A percentile compares a stretch with the other conserved stretches of the same genome.
These are phyloP conservation scores for Lutraria rhynchaena DNA, from an alignment of 1,140 invertebrate species.

Conservation along the genomic window DNA sequence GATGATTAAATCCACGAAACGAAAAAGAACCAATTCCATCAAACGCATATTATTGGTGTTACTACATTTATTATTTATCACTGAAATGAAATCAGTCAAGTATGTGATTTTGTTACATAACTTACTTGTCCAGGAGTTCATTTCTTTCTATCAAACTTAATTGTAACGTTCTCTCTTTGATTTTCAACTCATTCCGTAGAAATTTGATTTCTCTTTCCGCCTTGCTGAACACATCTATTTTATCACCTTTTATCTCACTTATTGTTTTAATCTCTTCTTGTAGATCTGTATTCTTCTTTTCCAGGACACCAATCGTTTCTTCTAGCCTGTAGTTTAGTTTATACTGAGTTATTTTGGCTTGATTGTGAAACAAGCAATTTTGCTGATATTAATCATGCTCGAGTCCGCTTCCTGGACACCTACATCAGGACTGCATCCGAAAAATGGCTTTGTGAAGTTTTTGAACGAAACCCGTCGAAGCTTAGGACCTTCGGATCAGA, in stretches of 20 bases:
- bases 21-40: too few relatives aligned
- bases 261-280: slow-evolving; percentile 28
- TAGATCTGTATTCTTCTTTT: slow-evolving; percentile 25
- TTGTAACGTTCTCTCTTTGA: slow-evolving; percentile 45
- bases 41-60: too few relatives aligned
- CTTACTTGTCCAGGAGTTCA: slow-evolving; percentile 47
- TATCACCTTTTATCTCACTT: slow-evolving; percentile 13
- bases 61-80: too few relatives aligned
- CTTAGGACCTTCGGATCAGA: background rate
- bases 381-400: too few relatives aligned
- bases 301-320: slow-evolving; percentile 1
- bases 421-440: background rate
- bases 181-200: slow-evolving; percentile 51
- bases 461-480: background rate
- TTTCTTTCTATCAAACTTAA: slow-evolving; percentile 52
- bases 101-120: too few relatives aligned
- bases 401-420: background rate
- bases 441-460: background rate
- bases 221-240: slow-evolving; percentile 40
- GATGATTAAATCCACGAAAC: too few relatives aligned
- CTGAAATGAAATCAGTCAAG: too few relatives aligned
- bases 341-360: too few relatives aligned
- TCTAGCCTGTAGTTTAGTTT: slow-evolving; percentile 23
- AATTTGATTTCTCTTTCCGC: slow-evolving; percentile 55
- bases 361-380: too few relatives aligned